phyloP scores from a whole-genome alignment of 2,888 invertebrate species.

The Eretmocerus hayati region DNA sequence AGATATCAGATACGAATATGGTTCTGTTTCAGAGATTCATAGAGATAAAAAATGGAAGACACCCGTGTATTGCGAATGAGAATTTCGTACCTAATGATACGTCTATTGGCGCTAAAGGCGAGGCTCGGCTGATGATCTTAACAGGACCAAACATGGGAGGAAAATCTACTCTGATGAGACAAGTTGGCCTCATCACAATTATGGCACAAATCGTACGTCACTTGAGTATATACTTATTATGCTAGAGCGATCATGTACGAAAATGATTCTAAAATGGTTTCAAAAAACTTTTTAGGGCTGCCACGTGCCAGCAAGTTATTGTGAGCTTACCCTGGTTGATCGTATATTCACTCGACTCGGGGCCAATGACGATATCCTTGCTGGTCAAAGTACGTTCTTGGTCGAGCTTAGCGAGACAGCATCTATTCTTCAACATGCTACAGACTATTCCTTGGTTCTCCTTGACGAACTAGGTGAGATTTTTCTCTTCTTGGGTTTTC shows the following conservation, averaged over 20 bases:
- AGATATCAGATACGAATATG: too few species aligned
- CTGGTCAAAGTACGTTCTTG: conserved; percentile 93
- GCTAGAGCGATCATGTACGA: not conserved
- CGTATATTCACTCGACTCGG: conserved; percentile 94
- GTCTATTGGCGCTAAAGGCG: conserved; percentile 55
- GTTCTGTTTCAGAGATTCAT: conserved; percentile 64
- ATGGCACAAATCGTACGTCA: conserved; percentile 89
- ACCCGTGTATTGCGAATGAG: conserved; percentile 76
- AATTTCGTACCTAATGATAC: conserved; percentile 91
- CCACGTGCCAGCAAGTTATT: conserved; percentile 79
- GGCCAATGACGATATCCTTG: conserved; percentile 87
- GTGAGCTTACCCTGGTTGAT: conserved; percentile 77
- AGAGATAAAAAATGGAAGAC: conserved; percentile 75
- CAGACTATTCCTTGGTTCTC: conserved; percentile 80
- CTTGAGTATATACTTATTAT: not conserved
- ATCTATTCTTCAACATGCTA: conserved; percentile 83
- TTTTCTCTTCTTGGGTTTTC: not conserved
- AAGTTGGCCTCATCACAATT: conserved; percentile 80
- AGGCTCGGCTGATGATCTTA: conserved; percentile 56
- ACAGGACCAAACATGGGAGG: conserved; percentile 98
- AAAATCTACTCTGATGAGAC: conserved; percentile 96
- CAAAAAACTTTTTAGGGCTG: conserved; percentile 63
- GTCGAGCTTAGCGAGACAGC: conserved; percentile 92
- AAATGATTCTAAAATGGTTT: conserved; percentile 1
- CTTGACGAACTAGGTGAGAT: conserved; percentile 84